These are phyloP conservation scores for Cataglyphis cursor DNA, from an alignment of 2,888 invertebrate species.

Conservation along the genomic window DNA sequence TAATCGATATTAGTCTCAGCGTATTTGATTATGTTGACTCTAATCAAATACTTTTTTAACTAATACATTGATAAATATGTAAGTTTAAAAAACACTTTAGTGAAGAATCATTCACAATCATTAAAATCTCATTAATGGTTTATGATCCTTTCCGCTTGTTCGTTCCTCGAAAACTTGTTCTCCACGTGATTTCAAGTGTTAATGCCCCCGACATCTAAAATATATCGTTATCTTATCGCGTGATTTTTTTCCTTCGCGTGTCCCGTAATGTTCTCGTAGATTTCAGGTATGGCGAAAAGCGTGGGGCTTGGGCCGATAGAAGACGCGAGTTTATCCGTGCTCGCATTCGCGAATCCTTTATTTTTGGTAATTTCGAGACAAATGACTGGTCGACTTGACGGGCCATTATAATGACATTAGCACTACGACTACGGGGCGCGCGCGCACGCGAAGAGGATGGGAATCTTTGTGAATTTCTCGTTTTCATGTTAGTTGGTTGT, in stretches of 20 bases:
- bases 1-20: slow-evolving; percentile 14
- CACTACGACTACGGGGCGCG: slow-evolving; percentile 65
- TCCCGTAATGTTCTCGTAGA: slow-evolving; percentile 32
- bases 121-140: slow-evolving; percentile 56
- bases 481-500: slow-evolving; percentile 12
- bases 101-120: slow-evolving; percentile 4
- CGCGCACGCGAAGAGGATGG: slow-evolving; percentile 31
- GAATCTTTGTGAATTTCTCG: slow-evolving; percentile 28
- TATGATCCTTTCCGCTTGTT: slow-evolving; percentile 18
- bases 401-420: slow-evolving; percentile 81
- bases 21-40: slow-evolving; percentile 9
- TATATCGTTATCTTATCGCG: slow-evolving; percentile 34
- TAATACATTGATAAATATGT: not conserved
- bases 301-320: slow-evolving; percentile 52
- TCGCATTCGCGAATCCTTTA: slow-evolving; percentile 66
- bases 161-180: slow-evolving; percentile 19
- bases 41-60: not conserved
- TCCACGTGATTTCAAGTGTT: not conserved
- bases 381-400: slow-evolving; percentile 72
- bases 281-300: slow-evolving; percentile 50
- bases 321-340: slow-evolving; percentile 18
- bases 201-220: slow-evolving; percentile 32
- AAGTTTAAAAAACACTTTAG: slow-evolving; percentile 20
- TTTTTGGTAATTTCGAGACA: slow-evolving; percentile 79
- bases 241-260: slow-evolving; percentile 29